Evolutionary conservation across 1,140 invertebrate genomes (phyloP).

Genomic region (Apis dorsata): DNA sequence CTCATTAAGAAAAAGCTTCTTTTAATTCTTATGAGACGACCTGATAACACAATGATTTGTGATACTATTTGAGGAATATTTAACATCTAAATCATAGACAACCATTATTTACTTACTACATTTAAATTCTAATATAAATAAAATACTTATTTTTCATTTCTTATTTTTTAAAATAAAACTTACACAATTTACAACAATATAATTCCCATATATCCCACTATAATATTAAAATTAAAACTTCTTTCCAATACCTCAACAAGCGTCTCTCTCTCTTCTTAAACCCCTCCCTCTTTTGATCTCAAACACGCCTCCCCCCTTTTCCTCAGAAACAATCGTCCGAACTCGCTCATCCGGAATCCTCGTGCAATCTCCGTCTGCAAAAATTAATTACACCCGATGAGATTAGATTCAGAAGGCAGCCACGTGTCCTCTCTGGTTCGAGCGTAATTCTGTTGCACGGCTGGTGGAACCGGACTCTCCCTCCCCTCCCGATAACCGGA

Average conservation of each 20-base stretch:
- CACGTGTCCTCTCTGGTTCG: slow-evolving; percentile 40
- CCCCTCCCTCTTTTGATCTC: not conserved
- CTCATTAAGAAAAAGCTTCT: no score
- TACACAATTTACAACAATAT: no score
- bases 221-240: no score
- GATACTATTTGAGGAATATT: no score
- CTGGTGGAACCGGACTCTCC: slow-evolving; percentile 38
- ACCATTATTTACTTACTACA: no score
- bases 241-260: not conserved
- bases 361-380: slow-evolving; percentile 47
- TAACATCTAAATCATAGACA: no score
- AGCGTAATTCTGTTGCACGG: slow-evolving; percentile 51
- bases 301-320: not conserved
- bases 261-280: not conserved
- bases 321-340: not conserved
- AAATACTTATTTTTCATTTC: no score
- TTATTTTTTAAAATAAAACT: no score
- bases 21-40: no score
- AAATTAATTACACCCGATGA: slow-evolving; percentile 54
- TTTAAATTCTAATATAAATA: no score
- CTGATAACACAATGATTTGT: no score
- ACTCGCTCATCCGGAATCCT: not conserved
- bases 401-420: slow-evolving; percentile 34
- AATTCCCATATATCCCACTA: no score
- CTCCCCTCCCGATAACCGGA: slow-evolving; percentile 27